Evolutionary conservation across 2,797 vertebrate genomes (phyloP).

Genomic region (Chelon labrosus): DNA sequence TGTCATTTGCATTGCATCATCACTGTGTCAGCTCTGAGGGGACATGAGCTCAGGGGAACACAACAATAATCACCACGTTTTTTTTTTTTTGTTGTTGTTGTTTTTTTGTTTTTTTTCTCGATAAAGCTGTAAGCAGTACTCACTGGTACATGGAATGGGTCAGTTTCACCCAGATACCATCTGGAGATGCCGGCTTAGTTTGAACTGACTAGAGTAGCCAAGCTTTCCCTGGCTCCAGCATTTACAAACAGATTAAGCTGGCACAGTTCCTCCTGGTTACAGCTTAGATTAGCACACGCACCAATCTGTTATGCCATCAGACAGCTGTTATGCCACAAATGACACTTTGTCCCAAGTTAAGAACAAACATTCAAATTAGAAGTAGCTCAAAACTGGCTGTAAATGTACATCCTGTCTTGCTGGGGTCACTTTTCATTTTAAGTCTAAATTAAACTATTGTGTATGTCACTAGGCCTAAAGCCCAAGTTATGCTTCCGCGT

Average conservation of each 20-base stretch:
- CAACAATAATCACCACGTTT: conserved; percentile 19
- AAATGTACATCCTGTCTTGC: too few species aligned
- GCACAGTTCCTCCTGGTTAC: conserved; percentile 77
- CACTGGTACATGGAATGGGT: conserved; percentile 40
- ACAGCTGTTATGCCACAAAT: conserved; percentile 78
- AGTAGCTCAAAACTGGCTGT: not conserved
- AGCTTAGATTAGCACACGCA: conserved; percentile 80
- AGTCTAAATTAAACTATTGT: too few species aligned
- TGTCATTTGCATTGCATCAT: conserved; percentile 18
- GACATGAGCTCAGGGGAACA: conserved; percentile 18
- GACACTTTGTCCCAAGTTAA: conserved; percentile 60
- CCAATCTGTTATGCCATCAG: conserved; percentile 72
- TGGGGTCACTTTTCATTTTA: too few species aligned
- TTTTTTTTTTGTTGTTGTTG: conserved; percentile 23
- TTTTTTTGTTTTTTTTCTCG: conserved; percentile 29
- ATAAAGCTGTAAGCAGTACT: conserved; percentile 58
- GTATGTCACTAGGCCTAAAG: too few species aligned
- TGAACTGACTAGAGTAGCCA: conserved; percentile 41
- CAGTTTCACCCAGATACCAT: conserved; percentile 65
- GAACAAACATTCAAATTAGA: conserved; percentile 13
- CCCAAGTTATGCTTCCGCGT: too few species aligned
- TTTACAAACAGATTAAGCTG: conserved; percentile 84
- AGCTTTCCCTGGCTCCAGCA: conserved; percentile 38
- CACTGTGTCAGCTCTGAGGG: conserved; percentile 2
- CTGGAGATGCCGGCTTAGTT: conserved; percentile 65